Conservation (phyloP, 2,797 vertebrate genomes). For the Vultur gryphus region DNA sequence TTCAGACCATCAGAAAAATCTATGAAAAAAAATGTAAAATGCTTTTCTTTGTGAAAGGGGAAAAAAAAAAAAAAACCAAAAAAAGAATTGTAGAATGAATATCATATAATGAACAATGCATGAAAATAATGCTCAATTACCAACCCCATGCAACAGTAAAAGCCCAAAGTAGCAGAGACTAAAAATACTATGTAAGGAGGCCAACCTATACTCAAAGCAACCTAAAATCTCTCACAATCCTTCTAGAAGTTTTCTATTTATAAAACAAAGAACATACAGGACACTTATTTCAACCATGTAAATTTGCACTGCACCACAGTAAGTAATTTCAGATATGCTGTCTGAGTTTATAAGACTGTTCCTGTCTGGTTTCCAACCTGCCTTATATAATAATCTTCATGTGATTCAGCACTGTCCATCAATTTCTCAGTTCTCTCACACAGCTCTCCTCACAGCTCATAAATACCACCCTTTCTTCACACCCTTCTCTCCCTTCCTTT, state of each 20-base stretch:
- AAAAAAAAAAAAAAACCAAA: not conserved
- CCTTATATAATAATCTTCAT: not conserved
- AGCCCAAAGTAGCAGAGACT: not conserved
- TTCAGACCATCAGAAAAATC: not conserved
- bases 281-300: not conserved
- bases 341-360: not conserved
- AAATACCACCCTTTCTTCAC: not conserved
- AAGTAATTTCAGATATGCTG: not conserved
- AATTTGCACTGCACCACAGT: not conserved
- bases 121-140: not conserved
- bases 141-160: not conserved
- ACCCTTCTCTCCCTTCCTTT: not conserved
- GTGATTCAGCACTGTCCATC: constrained; percentile 11
- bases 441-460: not conserved
- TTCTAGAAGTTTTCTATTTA: not conserved
- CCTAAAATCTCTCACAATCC: not conserved
- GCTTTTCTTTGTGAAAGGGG: not conserved
- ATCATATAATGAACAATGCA: not conserved
- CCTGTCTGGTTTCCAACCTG: not conserved
- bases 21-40: not conserved
- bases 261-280: not conserved
- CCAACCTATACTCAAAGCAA: not conserved
- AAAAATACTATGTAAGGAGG: not conserved
- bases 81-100: not conserved
- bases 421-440: not conserved